Conservation (phyloP, 2,113 vertebrate genomes). For the Phasianus colchicus region DNA sequence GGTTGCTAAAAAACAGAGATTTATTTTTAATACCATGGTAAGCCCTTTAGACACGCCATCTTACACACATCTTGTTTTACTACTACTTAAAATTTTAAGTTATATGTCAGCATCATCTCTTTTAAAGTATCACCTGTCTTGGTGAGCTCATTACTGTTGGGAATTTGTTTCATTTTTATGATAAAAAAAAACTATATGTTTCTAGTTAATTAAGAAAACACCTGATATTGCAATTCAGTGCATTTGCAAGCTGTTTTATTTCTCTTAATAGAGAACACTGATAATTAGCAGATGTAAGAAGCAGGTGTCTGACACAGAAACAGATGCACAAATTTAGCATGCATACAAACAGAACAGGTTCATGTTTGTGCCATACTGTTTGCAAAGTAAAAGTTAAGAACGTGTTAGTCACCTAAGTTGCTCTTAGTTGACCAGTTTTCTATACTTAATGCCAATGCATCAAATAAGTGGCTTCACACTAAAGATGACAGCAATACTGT, state of each 20-base stretch:
- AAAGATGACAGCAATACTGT: background rate
- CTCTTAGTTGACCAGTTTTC: background rate
- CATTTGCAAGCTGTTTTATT: conserved; percentile 31
- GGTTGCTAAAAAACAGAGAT: background rate
- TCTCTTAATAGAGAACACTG: background rate
- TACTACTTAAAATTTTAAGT: background rate
- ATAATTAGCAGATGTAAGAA: background rate
- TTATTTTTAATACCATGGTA: background rate
- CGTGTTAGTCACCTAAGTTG: background rate
- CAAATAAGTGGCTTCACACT: background rate
- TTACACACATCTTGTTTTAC: background rate
- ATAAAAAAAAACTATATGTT: background rate
- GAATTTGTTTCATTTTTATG: background rate
- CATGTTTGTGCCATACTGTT: background rate
- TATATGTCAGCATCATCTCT: background rate
- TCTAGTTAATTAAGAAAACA: background rate
- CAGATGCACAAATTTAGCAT: background rate
- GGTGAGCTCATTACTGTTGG: background rate
- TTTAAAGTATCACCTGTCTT: background rate
- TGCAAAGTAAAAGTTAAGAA: background rate
- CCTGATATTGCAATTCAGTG: accelerated
- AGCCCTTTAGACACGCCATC: background rate
- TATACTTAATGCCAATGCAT: background rate
- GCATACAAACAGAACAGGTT: background rate
- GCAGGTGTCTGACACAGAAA: background rate